A percentile compares a stretch with the other conserved stretches of the same genome.
Evolutionary conservation across 2,113 vertebrate genomes (phyloP).

Genomic region (Pelusios castaneus): DNA sequence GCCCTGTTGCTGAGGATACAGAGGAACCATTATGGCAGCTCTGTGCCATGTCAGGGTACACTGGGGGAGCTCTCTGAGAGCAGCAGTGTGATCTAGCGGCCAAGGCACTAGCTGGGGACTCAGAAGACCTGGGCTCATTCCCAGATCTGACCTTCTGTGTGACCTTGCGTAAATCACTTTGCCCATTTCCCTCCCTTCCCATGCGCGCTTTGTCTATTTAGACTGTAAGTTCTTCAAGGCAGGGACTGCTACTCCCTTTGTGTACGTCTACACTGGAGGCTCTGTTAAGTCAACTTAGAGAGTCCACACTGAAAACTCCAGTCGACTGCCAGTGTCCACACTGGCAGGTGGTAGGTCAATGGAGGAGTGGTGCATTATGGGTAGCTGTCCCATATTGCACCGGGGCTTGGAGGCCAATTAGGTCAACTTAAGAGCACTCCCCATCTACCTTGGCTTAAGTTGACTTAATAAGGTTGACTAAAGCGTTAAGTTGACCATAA

Average conservation of each 20-base stretch:
- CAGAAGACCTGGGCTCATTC: neutral
- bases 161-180: neutral
- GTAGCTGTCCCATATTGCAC: too few species aligned
- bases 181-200: neutral
- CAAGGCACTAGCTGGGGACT: neutral
- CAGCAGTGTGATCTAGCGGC: neutral
- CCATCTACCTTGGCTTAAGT: too few species aligned
- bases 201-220: neutral
- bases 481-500: too few species aligned
- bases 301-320: too few species aligned
- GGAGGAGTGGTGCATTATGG: too few species aligned
- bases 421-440: too few species aligned
- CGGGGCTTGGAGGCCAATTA: too few species aligned
- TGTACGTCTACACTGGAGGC: too few species aligned
- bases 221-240: neutral
- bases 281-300: too few species aligned
- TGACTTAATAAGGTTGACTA: too few species aligned
- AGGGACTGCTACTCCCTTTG: neutral
- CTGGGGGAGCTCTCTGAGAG: neutral
- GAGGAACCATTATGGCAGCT: neutral
- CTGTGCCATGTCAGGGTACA: neutral
- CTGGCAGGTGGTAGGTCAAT: too few species aligned
- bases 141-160: neutral
- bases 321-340: too few species aligned
- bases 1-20: neutral